Conservation (phyloP, 2,888 invertebrate species). For the Macaria liturata region DNA sequence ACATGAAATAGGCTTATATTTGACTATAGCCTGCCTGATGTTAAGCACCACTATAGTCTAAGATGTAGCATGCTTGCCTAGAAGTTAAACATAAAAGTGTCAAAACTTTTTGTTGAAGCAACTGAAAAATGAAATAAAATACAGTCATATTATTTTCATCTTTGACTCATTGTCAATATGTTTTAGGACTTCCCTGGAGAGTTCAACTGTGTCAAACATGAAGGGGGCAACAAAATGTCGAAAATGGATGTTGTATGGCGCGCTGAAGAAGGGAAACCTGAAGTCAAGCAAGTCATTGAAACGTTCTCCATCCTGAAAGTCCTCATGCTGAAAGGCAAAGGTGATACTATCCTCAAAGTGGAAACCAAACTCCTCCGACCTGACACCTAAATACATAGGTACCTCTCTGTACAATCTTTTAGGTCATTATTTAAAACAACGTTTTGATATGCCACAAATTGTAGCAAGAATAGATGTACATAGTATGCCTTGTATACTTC, state of each 20-base stretch:
- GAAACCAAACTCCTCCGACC: conserved; percentile 72
- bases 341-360: conserved; percentile 69
- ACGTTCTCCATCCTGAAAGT: conserved; percentile 70
- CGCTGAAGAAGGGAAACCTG: conserved; percentile 46
- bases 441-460: too few species aligned
- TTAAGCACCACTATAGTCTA: too few species aligned
- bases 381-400: conserved; percentile 14
- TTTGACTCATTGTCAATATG: conserved; percentile 2
- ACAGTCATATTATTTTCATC: conserved; percentile 3
- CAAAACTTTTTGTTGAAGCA: too few species aligned
- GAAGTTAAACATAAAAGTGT: too few species aligned
- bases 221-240: conserved; percentile 64
- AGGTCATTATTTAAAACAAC: neutral
- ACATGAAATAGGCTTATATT: too few species aligned
- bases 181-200: conserved; percentile 75
- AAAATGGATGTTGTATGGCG: conserved; percentile 73
- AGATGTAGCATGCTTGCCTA: too few species aligned
- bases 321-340: conserved; percentile 65
- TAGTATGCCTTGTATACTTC: too few species aligned
- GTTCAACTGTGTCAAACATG: conserved; percentile 64
- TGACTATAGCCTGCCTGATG: too few species aligned
- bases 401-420: neutral
- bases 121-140: too few species aligned
- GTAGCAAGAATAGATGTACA: too few species aligned
- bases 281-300: conserved; percentile 62